These are phyloP conservation scores for Acyrthosiphon pisum DNA, from an alignment of 1,140 invertebrate species.

Conservation along the genomic window DNA sequence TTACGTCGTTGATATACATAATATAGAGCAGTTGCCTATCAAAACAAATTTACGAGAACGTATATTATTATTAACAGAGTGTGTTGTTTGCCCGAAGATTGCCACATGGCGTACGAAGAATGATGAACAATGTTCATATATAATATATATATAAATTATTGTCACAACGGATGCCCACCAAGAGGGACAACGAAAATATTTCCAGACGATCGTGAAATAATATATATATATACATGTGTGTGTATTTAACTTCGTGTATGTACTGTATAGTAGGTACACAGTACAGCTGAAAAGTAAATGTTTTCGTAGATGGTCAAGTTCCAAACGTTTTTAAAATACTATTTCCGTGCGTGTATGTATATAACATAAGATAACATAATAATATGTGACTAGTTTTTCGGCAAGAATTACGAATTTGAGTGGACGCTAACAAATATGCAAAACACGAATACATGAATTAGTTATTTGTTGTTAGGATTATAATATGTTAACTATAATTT, in stretches of 20 bases:
- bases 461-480: no score
- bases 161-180: neutral
- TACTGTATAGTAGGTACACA: neutral
- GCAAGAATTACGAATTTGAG: neutral
- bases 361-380: neutral
- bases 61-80: neutral
- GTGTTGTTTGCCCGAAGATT: neutral
- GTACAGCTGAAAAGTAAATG: neutral
- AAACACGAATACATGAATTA: no score
- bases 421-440: no score
- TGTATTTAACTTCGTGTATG: neutral
- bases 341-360: neutral
- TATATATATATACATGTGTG: neutral
- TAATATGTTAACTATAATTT: no score
- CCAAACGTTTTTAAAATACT: neutral
- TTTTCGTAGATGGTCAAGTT: constrained; percentile 1
- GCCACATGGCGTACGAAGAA: neutral
- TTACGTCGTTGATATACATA: neutral
- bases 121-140: no score
- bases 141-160: neutral
- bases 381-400: neutral
- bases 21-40: neutral
- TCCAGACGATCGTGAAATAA: neutral
- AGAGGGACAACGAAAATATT: constrained; percentile 23
- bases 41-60: neutral